Conservation (phyloP, 2,888 invertebrate species). For the Meteorus cinctellus region DNA sequence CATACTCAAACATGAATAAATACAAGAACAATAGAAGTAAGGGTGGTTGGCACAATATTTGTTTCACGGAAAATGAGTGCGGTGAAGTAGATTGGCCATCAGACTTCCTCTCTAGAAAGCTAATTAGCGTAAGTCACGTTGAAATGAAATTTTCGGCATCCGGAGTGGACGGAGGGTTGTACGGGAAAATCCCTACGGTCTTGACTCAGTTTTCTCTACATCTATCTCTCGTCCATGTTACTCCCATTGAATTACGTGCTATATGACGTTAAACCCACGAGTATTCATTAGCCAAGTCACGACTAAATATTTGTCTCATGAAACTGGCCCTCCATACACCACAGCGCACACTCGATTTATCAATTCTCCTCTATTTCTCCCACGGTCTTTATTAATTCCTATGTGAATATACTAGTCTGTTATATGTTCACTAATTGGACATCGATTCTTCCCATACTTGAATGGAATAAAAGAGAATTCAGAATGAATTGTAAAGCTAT, state of each 20-base stretch:
- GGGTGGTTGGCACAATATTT: not conserved
- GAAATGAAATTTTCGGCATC: slow-evolving; percentile 39
- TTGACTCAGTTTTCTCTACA: slow-evolving; percentile 14
- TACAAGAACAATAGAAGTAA: not conserved
- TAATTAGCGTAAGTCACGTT: slow-evolving; percentile 49
- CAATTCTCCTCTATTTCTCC: not conserved
- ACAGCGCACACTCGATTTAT: slow-evolving; percentile 8
- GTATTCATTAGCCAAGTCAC: slow-evolving; percentile 22
- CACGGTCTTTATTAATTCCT: not conserved
- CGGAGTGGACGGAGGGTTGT: not conserved
- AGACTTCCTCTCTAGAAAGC: slow-evolving; percentile 41
- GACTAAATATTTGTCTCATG: slow-evolving; percentile 24
- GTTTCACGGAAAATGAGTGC: slow-evolving; percentile 9
- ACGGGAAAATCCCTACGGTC: slow-evolving; percentile 28
- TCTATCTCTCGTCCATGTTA: not conserved
- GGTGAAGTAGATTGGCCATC: slow-evolving; percentile 9
- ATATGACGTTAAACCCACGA: slow-evolving; percentile 13
- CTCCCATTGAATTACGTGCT: slow-evolving; percentile 9
- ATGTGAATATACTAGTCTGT: not conserved
- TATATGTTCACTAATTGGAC: not conserved
- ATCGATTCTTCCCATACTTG: not conserved
- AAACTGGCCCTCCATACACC: slow-evolving; percentile 1
- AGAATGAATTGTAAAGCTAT: no score
- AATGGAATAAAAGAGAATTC: not conserved
- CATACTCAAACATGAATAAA: not conserved